Evolutionary conservation across 1,140 invertebrate genomes (phyloP).

Genomic region (Dinothrombium tinctorium): DNA sequence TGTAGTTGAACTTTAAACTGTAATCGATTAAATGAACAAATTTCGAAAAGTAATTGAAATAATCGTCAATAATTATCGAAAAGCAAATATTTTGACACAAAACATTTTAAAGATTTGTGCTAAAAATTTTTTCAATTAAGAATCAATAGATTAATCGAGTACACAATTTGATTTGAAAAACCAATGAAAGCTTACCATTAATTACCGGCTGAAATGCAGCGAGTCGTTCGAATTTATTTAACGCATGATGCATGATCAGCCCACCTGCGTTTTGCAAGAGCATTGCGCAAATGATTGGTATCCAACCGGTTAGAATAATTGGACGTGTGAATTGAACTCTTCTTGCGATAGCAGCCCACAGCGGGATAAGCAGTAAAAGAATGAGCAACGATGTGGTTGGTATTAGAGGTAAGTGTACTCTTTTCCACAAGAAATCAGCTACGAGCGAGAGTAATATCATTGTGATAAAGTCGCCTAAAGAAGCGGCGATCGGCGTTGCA

Average conservation of each 20-base stretch:
- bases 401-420: not conserved
- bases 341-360: constrained; percentile 49
- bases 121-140: no score
- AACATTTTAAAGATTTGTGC: no score
- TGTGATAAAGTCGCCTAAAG: constrained; percentile 74
- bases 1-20: no score
- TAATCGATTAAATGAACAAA: no score
- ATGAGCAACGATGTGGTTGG: not conserved
- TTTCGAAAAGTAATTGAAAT: no score
- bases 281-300: constrained; percentile 10
- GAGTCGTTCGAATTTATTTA: constrained; percentile 20
- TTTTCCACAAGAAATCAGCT: constrained; percentile 2
- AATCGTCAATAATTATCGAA: no score
- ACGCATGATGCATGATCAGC: constrained; percentile 20
- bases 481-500: constrained; percentile 85
- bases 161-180: no score
- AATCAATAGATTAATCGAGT: no score
- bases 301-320: constrained; percentile 6
- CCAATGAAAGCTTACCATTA: constrained; percentile 3
- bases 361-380: constrained; percentile 36
- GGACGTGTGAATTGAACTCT: constrained; percentile 33
- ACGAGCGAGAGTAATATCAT: constrained; percentile 23
- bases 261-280: constrained; percentile 14
- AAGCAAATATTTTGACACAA: no score
- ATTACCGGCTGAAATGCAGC: constrained; percentile 27